Conservation (phyloP, 1,140 invertebrate species). For the Drosophila novamexicana region DNA sequence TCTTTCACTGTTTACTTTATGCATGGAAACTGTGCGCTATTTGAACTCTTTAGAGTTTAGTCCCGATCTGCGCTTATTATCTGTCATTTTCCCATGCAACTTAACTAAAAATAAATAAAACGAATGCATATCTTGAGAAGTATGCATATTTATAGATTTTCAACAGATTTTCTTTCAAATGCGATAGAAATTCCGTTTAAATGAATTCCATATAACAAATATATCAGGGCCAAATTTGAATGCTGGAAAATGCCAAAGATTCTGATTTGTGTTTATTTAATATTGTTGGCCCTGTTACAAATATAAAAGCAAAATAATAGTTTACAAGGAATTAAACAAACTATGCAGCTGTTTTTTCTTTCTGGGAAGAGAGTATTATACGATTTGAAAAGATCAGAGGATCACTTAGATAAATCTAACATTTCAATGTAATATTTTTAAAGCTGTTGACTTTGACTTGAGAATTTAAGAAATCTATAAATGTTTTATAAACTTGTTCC, state of each 20-base stretch:
- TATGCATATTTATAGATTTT: constrained; percentile 11
- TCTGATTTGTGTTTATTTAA: constrained; percentile 36
- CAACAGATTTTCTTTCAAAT: constrained; percentile 10
- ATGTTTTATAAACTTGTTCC: too few relatives aligned
- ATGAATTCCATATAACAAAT: constrained; percentile 20
- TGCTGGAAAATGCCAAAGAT: constrained; percentile 11
- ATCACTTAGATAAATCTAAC: too few relatives aligned
- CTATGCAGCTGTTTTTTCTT: neutral
- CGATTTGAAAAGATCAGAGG: neutral
- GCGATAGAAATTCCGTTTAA: constrained; percentile 19
- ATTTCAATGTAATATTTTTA: too few relatives aligned
- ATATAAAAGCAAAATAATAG: neutral
- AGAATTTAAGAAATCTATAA: too few relatives aligned
- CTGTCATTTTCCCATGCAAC: neutral
- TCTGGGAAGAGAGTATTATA: neutral
- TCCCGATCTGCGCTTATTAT: neutral
- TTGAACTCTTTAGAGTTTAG: neutral
- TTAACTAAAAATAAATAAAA: constrained; percentile 1
- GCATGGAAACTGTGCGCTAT: neutral
- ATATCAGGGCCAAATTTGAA: constrained; percentile 27
- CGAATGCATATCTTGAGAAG: constrained; percentile 10
- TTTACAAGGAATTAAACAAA: neutral
- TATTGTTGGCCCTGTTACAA: constrained; percentile 26
- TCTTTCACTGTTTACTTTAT: neutral
- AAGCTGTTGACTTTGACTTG: too few relatives aligned